Base-by-base conservation (phyloP, 2,797 vertebrate species). In the Bovichtus diacanthus region DNA sequence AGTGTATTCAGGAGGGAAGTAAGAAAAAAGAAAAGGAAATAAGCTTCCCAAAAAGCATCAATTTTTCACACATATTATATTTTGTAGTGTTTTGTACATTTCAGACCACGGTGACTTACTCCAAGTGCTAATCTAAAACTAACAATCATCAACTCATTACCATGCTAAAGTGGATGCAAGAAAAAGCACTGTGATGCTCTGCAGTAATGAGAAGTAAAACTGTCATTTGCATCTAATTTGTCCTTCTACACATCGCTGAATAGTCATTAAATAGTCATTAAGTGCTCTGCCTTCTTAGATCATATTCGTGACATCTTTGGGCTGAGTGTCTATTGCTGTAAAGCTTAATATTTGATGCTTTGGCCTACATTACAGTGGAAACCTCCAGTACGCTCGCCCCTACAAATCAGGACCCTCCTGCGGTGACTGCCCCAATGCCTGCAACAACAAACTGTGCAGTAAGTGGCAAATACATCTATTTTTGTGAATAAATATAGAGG, bases 381-480 rank as follows among this genome's bases (percentile, higher is more conserved):
- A 96, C 81, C n/a, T 76, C 2, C 0, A 38, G 46, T 63, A 36
- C 1, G 1, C 72, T 23, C 21, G 11, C 1, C 92, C 90, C 54
- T 96, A 96, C 82, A 84, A 86, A 19, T 1, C 80, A 59, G 96
- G 95, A 80, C 0, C 27, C 4, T 31, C 92, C 49, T 96, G 96
- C 39, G 87, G 69, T 13, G 92, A 94, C n/a, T 97, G 96, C 21
- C 92, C 92, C 19, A n/a, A 16, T 0, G 43, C 82, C 55, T 97
- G 96, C 72, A 90, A 96, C 0, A 74, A 94, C 0, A 92, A 93
- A 50, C 81, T 96, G 38, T 97, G 76, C 83, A 94, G 92, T 94
- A 80, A 84, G 92, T 93, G 6, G 19, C 23, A 23, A 44, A 64
- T 19, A 29, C 43, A 13, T 55, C 9, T 3, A 2, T 18, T 39